Evolutionary conservation across 2,113 vertebrate species (phyloP), one percentile per base, ranked within the genome.

Genomic region (Lepidothrix coronata): DNA sequence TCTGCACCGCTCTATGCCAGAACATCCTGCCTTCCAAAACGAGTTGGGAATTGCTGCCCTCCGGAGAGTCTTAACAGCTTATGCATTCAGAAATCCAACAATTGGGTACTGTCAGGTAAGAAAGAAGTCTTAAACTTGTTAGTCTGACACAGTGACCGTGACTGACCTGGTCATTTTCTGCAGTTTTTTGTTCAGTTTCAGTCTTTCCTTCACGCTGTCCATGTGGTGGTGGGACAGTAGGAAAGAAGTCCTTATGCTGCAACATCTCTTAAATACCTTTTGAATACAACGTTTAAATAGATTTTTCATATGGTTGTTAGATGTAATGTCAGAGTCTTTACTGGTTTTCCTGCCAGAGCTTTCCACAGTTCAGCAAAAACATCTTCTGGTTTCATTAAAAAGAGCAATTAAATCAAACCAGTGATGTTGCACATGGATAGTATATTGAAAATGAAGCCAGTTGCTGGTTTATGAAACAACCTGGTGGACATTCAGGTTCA

Each of bases 61-160:
- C n/a, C 98, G 99, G 44, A 98, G 99, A 5, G 99, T 99, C 44
- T 97, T 99, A 77, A 99, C 99, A 0, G 99, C 99, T 43, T 99
- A 99, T 5, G 99, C 99, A 11, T 99, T 99, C 97, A 98, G 99
- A 76, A 99, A 99, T 97, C 99, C 99, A 4, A 98, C 98, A 58
- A 99, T 99, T 12, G 99, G 99, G 13, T 99, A 99, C 97, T 99
- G 99, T 93, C 99, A 99, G 99, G 99, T 99, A 91, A 92, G 94
- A 85, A 43, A 43, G 75, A 39, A 66, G 30, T 41, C 70, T 49
- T 43, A 63, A 37, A 22, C 43, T 44, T 63, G 17, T 43, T 73
- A 52, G n/a, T 20, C 61, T 59, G 71, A 18, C 15, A 4, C 1
- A 1, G 20, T 70, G 27, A 16, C 48, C 22, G 2, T 67, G 44